Evolutionary conservation across 2,797 vertebrate genomes (phyloP).

Genomic region (Rhynchotus rufescens): DNA sequence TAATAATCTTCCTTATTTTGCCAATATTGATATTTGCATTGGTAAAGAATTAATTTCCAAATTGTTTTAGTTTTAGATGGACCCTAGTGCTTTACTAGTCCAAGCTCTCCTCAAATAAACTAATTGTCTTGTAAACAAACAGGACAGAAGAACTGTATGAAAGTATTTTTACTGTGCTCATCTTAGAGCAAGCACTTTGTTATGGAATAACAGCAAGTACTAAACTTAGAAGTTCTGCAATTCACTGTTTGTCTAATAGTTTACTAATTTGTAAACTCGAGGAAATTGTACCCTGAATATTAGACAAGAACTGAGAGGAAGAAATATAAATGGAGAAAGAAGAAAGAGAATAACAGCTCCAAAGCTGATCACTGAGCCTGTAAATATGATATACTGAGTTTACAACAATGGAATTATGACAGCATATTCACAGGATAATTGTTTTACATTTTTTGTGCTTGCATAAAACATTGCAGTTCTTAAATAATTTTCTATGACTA

Average conservation of each 20-base stretch:
- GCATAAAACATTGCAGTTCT: neutral
- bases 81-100: neutral
- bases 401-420: neutral
- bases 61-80: neutral
- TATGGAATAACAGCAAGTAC: neutral
- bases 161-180: neutral
- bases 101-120: neutral
- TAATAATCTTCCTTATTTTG: neutral
- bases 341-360: neutral
- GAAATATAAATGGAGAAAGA: neutral
- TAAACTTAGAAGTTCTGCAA: neutral
- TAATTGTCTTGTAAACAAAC: neutral
- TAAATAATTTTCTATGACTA: neutral
- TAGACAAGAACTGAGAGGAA: neutral
- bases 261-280: neutral
- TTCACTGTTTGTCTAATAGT: accelerated
- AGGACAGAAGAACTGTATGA: neutral
- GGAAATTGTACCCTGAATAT: neutral
- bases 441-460: neutral
- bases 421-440: neutral
- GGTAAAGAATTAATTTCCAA: neutral
- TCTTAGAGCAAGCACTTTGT: neutral
- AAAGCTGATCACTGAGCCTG: neutral
- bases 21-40: neutral
- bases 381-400: neutral